phyloP scores from a whole-genome alignment of 1,140 invertebrate species.

The Drosophila kikkawai region DNA sequence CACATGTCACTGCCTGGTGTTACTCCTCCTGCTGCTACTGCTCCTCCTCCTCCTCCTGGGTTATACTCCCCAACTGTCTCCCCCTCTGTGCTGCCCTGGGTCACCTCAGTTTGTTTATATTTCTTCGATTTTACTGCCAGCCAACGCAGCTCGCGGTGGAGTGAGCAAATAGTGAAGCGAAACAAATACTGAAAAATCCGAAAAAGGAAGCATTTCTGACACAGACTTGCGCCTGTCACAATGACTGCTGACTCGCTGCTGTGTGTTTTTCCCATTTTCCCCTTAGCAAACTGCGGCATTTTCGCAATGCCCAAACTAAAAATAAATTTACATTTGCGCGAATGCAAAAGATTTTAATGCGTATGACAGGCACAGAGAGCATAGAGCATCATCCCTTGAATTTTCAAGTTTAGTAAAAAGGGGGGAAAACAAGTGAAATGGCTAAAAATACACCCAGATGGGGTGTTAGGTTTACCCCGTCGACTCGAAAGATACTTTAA shows the following conservation, averaged over 20 bases:
- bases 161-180: constrained; percentile 37
- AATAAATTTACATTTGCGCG: constrained; percentile 65
- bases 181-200: constrained; percentile 17
- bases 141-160: constrained; percentile 43
- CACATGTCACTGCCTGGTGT: constrained; percentile 52
- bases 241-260: constrained; percentile 33
- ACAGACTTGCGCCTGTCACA: constrained; percentile 69
- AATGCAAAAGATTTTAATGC: constrained; percentile 53
- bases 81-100: constrained; percentile 14
- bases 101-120: constrained; percentile 73
- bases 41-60: too few relatives aligned
- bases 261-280: constrained; percentile 34
- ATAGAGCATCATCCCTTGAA: constrained; percentile 10
- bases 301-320: constrained; percentile 53
- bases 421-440: neutral
- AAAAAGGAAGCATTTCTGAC: constrained; percentile 65
- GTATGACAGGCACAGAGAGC: constrained; percentile 28
- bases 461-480: neutral
- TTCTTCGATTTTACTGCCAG: constrained; percentile 80
- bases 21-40: neutral
- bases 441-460: constrained; percentile 28
- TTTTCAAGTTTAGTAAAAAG: constrained; percentile 32
- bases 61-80: neutral
- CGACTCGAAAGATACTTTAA: neutral
- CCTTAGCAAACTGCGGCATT: constrained; percentile 42